Conservation (phyloP, 2,113 vertebrate genomes). For the Gallinago jamesoni region DNA sequence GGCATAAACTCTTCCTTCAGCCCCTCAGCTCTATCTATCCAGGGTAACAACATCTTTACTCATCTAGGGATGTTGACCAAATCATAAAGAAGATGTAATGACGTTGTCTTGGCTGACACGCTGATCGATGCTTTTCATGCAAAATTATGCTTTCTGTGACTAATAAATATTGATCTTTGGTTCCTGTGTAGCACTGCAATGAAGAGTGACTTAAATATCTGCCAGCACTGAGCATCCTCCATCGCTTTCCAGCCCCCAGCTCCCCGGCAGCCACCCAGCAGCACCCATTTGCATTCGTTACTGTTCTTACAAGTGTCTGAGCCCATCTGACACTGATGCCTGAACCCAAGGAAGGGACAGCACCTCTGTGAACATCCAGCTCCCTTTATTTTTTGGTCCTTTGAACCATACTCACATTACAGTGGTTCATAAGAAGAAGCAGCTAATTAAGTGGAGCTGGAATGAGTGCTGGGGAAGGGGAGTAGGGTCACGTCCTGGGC, state of each 20-base stretch:
- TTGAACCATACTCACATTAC: not conserved
- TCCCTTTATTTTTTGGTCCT: not conserved
- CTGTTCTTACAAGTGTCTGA: not conserved
- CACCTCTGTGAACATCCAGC: not conserved
- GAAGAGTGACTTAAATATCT: conserved; percentile 19
- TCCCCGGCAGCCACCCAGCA: not conserved
- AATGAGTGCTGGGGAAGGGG: not conserved
- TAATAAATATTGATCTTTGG: conserved; percentile 67
- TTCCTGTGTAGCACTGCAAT: conserved; percentile 52
- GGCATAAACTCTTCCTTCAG: not conserved
- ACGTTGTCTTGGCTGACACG: not conserved
- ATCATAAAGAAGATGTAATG: conserved; percentile 45
- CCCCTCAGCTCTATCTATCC: not conserved
- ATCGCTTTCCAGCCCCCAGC: not conserved
- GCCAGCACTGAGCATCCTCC: not conserved
- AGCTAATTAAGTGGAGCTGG: not conserved
- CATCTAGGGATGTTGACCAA: not conserved
- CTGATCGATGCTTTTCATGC: conserved; percentile 66
- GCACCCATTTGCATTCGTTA: not conserved
- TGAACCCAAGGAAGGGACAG: not conserved
- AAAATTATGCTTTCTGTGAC: conserved; percentile 65
- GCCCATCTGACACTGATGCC: not conserved
- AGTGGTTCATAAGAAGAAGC: not conserved
- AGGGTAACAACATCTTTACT: not conserved
- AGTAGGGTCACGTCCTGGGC: not conserved